phyloP scores from a whole-genome alignment of 2,113 vertebrate genomes.

The Meriones unguiculatus region DNA sequence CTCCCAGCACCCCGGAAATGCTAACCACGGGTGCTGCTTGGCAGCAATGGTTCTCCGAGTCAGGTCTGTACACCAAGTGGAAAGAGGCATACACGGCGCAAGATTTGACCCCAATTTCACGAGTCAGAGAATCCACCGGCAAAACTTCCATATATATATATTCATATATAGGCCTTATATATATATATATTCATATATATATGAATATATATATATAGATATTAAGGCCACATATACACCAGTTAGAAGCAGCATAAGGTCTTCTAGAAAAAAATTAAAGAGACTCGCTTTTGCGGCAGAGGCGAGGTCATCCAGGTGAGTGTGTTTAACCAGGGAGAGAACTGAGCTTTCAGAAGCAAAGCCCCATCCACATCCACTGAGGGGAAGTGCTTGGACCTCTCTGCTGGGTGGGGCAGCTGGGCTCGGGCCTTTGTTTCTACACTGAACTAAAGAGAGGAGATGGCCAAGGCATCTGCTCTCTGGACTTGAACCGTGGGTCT shows the following conservation, averaged over 20 bases:
- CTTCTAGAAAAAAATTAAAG: not conserved
- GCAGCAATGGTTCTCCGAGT: not conserved
- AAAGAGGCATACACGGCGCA: not conserved
- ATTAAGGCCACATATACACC: no score
- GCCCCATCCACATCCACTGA: not conserved
- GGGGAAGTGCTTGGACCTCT: not conserved
- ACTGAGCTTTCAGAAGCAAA: not conserved
- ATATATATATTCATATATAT: no score
- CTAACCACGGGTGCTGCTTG: conserved; percentile 4
- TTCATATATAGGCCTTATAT: no score
- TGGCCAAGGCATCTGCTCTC: not conserved
- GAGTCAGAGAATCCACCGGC: not conserved
- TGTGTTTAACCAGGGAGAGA: not conserved
- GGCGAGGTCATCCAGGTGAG: not conserved
- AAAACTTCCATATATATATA: not conserved
- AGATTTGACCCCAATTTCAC: not conserved
- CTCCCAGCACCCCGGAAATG: conserved; percentile 77
- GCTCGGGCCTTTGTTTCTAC: not conserved
- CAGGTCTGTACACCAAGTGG: not conserved
- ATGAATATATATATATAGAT: no score
- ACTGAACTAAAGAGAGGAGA: not conserved
- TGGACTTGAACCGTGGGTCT: not conserved
- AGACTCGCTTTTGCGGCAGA: not conserved
- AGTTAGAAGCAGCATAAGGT: no score
- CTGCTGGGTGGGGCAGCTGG: not conserved